phyloP scores from a whole-genome alignment of 2,113 vertebrate species.

The Pontoporia blainvillei region DNA sequence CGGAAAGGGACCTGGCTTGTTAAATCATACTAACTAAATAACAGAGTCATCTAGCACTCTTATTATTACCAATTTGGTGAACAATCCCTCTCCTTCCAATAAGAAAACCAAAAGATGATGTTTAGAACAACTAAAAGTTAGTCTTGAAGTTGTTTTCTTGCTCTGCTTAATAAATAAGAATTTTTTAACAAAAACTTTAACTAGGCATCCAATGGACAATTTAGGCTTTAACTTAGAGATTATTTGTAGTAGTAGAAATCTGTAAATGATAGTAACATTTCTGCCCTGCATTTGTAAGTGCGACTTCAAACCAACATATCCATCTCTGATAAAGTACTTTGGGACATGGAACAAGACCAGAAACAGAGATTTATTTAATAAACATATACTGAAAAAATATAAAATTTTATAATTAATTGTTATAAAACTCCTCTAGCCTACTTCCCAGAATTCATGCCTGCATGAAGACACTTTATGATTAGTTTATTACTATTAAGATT shows the following conservation, averaged over 20 bases:
- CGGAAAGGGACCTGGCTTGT: neutral
- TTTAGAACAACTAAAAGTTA: neutral
- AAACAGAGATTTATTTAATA: neutral
- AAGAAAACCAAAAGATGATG: neutral
- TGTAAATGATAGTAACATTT: neutral
- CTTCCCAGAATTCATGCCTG: constrained; percentile 45
- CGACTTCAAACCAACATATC: neutral
- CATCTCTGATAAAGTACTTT: neutral
- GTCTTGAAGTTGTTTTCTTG: neutral
- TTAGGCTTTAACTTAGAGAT: neutral
- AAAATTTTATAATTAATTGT: neutral
- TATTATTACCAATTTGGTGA: neutral
- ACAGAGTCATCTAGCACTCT: neutral
- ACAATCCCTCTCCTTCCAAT: neutral
- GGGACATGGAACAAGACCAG: neutral
- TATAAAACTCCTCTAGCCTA: constrained; percentile 48
- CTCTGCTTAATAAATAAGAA: neutral
- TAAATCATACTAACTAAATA: neutral
- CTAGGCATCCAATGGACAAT: neutral
- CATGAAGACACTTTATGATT: constrained; percentile 50
- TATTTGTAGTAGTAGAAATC: neutral
- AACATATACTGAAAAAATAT: neutral
- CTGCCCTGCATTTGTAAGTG: neutral
- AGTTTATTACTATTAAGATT: constrained; percentile 31
- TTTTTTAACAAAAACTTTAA: neutral